Percentiles rank a stretch among this genome's conserved stretches.
Evolutionary conservation across 1,140 invertebrate species (phyloP).

Genomic region (Centruroides sculpturatus): DNA sequence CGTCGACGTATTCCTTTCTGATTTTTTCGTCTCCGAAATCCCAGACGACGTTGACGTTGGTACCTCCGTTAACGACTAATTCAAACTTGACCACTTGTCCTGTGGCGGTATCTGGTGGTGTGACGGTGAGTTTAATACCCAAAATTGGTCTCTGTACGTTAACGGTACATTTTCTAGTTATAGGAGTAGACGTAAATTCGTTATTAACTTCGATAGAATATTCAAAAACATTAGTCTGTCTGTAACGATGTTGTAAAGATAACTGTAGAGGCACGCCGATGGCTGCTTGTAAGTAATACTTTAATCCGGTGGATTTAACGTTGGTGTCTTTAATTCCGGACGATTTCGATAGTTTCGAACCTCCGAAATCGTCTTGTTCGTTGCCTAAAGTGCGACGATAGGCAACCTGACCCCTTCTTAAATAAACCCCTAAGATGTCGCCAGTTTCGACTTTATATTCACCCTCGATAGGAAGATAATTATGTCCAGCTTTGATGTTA

Average conservation of each 20-base stretch:
- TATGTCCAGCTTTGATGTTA: too few species aligned
- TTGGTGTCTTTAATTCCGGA: neutral
- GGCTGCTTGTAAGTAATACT: neutral
- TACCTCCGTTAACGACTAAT: slow-evolving; percentile 18
- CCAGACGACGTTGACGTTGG: slow-evolving; percentile 19
- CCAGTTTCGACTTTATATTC: too few species aligned
- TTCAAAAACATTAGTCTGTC: neutral
- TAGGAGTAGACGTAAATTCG: slow-evolving; percentile 4
- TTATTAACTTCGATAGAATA: slow-evolving; percentile 6
- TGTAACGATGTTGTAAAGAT: neutral
- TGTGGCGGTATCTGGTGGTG: slow-evolving; percentile 16
- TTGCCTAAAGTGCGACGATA: too few species aligned
- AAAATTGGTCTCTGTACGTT: slow-evolving; percentile 17
- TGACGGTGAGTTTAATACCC: slow-evolving; percentile 16
- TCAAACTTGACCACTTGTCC: slow-evolving; percentile 17
- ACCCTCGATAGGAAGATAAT: too few species aligned
- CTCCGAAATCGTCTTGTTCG: neutral
- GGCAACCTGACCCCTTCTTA: too few species aligned
- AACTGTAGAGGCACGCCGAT: neutral
- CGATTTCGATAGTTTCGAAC: neutral
- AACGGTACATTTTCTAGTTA: slow-evolving; percentile 10
- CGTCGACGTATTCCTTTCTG: slow-evolving; percentile 16
- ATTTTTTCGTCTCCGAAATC: slow-evolving; percentile 21
- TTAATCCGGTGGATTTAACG: neutral
- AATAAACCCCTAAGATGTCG: too few species aligned